Evolutionary conservation across 2,888 invertebrate species (phyloP).

Genomic region (Ormyrus labotus): DNA sequence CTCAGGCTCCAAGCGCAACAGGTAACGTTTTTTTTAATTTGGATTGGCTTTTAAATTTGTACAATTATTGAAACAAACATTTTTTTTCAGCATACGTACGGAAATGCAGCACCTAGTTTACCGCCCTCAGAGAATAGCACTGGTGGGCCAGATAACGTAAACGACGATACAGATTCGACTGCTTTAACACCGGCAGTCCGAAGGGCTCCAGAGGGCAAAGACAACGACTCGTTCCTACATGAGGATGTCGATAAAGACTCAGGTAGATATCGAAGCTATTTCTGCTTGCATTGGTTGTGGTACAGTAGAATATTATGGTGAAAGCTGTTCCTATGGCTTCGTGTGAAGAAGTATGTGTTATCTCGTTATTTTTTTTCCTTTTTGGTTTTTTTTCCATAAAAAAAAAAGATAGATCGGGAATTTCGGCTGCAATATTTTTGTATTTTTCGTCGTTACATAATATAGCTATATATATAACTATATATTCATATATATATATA

Average conservation of each 20-base stretch:
- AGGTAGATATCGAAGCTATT: constrained; percentile 71
- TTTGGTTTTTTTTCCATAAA: background rate
- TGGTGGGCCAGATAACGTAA: constrained; percentile 62
- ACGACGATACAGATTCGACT: constrained; percentile 64
- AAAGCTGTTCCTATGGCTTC: constrained; percentile 64
- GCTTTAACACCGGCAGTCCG: constrained; percentile 77
- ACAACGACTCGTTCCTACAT: constrained; percentile 83
- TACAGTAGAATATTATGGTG: constrained; percentile 69
- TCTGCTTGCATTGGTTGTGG: constrained; percentile 69
- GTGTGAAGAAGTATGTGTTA: constrained; percentile 55
- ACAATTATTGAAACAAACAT: too few species aligned
- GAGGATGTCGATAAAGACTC: constrained; percentile 79
- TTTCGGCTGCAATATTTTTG: constrained; percentile 13
- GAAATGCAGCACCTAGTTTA: constrained; percentile 61
- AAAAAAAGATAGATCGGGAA: background rate
- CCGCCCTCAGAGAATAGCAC: constrained; percentile 65
- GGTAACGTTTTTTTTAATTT: constrained; percentile 64
- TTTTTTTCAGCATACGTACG: constrained; percentile 46
- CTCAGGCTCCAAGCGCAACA: constrained; percentile 82
- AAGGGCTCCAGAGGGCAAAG: constrained; percentile 88
- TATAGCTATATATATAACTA: too few species aligned
- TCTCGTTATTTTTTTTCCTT: constrained; percentile 23
- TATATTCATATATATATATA: too few species aligned
- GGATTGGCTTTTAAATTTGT: too few species aligned
- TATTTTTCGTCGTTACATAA: background rate